Percentiles rank a stretch among this genome's conserved stretches.
These are phyloP conservation scores for Chlorocebus sabaeus DNA, from an alignment of 2,113 vertebrate species.

Conservation along the genomic window DNA sequence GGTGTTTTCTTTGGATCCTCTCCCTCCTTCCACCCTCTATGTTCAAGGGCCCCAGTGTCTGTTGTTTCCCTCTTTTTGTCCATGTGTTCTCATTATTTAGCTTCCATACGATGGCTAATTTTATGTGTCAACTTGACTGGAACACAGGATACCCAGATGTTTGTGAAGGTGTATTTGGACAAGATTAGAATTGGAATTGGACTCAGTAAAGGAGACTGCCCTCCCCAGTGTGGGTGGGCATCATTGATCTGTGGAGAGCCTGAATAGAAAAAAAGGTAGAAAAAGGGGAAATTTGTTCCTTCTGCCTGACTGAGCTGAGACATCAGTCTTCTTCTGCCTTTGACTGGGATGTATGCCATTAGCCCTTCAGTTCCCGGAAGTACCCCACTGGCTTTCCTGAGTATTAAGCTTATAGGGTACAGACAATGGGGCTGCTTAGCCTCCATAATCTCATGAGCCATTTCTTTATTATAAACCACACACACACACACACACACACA, in stretches of 20 bases:
- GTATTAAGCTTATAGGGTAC: background rate
- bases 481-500: background rate
- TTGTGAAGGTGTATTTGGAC: no score
- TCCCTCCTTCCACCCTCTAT: no score
- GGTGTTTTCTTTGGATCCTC: no score
- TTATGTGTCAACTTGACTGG: background rate
- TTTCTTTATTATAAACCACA: background rate
- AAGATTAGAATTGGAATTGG: background rate
- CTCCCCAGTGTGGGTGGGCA: background rate
- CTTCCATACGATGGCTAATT: background rate
- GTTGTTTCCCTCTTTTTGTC: no score
- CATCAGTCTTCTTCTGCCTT: background rate
- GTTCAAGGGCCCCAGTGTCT: no score
- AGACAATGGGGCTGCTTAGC: background rate
- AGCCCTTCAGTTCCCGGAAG: background rate
- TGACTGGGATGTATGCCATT: background rate
- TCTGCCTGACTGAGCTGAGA: background rate
- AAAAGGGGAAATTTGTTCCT: background rate
- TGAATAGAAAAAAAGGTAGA: background rate
- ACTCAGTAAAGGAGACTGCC: background rate
- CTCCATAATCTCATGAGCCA: background rate
- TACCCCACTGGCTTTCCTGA: background rate
- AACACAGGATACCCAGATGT: background rate
- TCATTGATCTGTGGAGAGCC: background rate
- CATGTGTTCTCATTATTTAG: no score